Conservation (phyloP, 2,888 invertebrate species). For the Gibbula magus region DNA sequence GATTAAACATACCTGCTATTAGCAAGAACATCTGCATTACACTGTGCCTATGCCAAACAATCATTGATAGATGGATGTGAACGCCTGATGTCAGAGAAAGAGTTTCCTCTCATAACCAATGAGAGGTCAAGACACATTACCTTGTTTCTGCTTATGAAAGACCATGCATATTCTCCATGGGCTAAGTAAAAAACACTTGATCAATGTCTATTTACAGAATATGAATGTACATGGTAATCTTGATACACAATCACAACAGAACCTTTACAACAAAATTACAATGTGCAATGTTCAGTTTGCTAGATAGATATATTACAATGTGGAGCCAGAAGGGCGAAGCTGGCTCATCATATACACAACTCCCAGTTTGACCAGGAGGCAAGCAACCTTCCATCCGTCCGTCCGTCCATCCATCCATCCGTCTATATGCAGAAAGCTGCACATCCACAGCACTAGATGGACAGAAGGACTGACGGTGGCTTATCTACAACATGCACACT, state of each 20-base stretch:
- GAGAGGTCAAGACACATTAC: too few relatives aligned
- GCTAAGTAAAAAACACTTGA: constrained; percentile 19
- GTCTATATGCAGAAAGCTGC: too few relatives aligned
- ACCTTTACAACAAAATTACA: constrained; percentile 25
- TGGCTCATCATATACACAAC: constrained; percentile 17
- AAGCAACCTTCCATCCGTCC: not conserved
- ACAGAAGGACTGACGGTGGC: too few relatives aligned
- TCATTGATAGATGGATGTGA: too few relatives aligned
- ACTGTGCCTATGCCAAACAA: too few relatives aligned
- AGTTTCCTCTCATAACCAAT: too few relatives aligned
- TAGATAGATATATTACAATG: constrained; percentile 12
- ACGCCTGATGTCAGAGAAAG: too few relatives aligned
- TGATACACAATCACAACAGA: constrained; percentile 21
- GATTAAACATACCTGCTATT: too few relatives aligned
- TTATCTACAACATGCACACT: too few relatives aligned
- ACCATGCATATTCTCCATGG: constrained; percentile 12
- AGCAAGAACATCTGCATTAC: too few relatives aligned
- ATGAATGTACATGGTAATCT: constrained; percentile 19
- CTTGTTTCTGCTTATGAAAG: constrained; percentile 1
- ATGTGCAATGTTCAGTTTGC: constrained; percentile 15
- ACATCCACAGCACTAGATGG: too few relatives aligned
- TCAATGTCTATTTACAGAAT: constrained; percentile 20
- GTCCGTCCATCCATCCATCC: too few relatives aligned
- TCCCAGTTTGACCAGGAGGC: constrained; percentile 18
- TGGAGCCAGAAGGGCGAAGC: not conserved